Evolutionary conservation across 2,797 vertebrate species (phyloP), one percentile per base, ranked within the genome.

Genomic region (Eulemur coronatus): DNA sequence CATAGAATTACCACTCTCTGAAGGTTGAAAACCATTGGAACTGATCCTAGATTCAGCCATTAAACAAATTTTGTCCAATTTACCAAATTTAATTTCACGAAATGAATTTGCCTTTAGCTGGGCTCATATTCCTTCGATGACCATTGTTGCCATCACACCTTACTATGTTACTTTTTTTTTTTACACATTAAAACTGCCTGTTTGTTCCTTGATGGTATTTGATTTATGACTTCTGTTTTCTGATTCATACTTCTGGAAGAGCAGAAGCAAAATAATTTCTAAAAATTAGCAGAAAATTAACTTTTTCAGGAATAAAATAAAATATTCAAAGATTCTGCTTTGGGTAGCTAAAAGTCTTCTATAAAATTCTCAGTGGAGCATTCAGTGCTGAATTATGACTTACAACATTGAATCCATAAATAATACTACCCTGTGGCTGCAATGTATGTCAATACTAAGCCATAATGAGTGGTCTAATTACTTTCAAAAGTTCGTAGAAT

Each of bases 141-240:
- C 30, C 50, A 57, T 38, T 4, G 30, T 10, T 65, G 26, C 0
- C 0, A 41, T 26, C 5, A 41, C 0, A 89, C 4, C 28, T 76
- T 38, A 61, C 5, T 8, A 80, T 35, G 17, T 28, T 65, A 33
- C 12, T n/a, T 48, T 57, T 57, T 63, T 43, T 63, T 43, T 82
- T 28, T 65, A 22, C 7, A 18, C 7, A 79, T 26, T 75, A 57
- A 87, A 75, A 65, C 2, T 9, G 24, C 10, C 1, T 73, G 14
- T 67, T 2, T 67, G 0, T 69, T 33, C 15, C 55, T 8, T 48
- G 8, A 72, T 84, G 30, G 2, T 7, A 28, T 50, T 93, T 61
- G 13, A 52, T 84, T 91, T 69, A 84, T 79, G 28, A 93, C 59
- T 95, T 91, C 18, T 84, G 3, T 75, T 93, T 93, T 93, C 46